A percentile compares a stretch with the other conserved stretches of the same genome.
These are phyloP conservation scores for Anas georgica DNA, from an alignment of 2,797 vertebrate genomes.

Conservation along the genomic window DNA sequence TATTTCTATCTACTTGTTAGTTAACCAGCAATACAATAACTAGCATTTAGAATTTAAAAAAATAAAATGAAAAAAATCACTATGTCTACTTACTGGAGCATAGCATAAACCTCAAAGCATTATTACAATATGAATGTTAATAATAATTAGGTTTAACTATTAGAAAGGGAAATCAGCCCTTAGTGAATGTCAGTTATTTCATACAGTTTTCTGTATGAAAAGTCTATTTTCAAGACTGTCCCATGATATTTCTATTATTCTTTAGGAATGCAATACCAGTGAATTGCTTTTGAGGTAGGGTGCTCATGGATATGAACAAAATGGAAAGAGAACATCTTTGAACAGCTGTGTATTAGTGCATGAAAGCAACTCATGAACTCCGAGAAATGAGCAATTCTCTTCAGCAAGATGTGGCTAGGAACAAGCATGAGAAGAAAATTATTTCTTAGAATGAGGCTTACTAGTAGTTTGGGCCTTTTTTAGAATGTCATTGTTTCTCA, in stretches of 20 bases:
- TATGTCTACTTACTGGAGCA: background rate
- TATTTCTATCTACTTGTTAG: background rate
- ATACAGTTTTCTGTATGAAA: background rate
- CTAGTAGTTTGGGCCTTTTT: background rate
- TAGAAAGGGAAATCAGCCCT: background rate
- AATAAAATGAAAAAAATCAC: background rate
- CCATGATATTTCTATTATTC: background rate
- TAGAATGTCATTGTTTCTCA: background rate
- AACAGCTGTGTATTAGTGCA: background rate
- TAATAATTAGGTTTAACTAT: background rate
- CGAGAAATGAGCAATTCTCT: background rate
- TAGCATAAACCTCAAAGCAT: background rate
- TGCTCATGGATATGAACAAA: background rate
- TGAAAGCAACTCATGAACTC: background rate
- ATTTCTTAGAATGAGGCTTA: background rate
- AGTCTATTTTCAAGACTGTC: background rate
- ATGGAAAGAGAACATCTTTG: background rate
- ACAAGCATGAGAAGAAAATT: background rate
- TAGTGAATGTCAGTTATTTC: background rate
- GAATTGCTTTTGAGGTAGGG: background rate
- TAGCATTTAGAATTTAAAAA: background rate
- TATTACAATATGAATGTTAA: background rate
- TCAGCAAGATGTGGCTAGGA: background rate
- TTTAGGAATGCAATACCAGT: background rate
- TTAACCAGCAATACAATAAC: background rate